These are phyloP conservation scores for Gymnocypris eckloni DNA, from an alignment of 2,797 vertebrate species.

Conservation along the genomic window DNA sequence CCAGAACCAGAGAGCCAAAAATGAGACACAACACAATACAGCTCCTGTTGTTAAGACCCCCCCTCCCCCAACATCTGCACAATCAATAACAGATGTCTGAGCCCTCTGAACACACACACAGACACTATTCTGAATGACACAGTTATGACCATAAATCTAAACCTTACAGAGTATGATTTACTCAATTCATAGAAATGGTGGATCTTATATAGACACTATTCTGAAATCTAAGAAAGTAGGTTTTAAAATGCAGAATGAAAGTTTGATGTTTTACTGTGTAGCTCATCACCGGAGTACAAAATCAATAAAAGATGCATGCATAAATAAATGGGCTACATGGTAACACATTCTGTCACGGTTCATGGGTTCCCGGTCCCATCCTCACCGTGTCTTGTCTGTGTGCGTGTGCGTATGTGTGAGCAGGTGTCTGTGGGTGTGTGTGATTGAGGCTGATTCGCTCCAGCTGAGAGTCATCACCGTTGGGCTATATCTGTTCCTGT, in stretches of 20 bases:
- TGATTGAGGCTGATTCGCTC: no score
- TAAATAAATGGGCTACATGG: background rate
- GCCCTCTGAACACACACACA: slow-evolving; percentile 60
- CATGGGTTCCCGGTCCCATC: no score
- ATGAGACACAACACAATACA: slow-evolving; percentile 80
- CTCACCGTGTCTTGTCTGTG: no score
- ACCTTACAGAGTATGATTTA: background rate
- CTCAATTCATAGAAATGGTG: background rate
- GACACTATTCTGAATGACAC: slow-evolving; percentile 12
- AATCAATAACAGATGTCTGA: slow-evolving; percentile 82
- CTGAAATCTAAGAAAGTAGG: background rate
- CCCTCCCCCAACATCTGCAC: slow-evolving; percentile 70
- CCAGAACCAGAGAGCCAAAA: slow-evolving; percentile 63
- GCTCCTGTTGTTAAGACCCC: slow-evolving; percentile 78
- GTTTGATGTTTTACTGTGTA: background rate
- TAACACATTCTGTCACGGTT: no score
- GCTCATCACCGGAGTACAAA: background rate
- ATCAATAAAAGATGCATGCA: background rate
- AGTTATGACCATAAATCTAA: background rate
- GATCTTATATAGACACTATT: no score
- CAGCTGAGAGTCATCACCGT: no score
- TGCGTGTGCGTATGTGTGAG: no score
- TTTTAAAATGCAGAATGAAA: background rate
- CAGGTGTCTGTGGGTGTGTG: no score
- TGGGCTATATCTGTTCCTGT: no score